Evolutionary conservation across 2,797 vertebrate species (phyloP).

Genomic region (Sebastes hubbsi): DNA sequence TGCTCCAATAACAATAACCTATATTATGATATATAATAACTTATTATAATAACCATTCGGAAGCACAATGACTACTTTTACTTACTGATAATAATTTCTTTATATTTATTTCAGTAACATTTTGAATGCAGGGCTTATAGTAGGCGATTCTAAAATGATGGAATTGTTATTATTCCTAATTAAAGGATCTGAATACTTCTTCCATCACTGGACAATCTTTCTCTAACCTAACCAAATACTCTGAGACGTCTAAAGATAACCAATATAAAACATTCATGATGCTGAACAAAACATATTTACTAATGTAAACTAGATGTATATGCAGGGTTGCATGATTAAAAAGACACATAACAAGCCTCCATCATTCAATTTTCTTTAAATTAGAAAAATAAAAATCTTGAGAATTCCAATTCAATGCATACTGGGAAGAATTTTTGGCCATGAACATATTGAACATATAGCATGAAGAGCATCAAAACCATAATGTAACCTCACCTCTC

Average conservation of each 20-base stretch:
- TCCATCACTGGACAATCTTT: not conserved
- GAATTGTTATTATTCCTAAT: no score
- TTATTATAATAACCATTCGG: not conserved
- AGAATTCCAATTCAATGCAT: not conserved
- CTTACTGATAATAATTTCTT: not conserved
- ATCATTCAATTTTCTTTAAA: not conserved
- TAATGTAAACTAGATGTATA: not conserved
- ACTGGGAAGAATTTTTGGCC: not conserved
- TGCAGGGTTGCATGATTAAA: not conserved
- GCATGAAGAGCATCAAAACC: not conserved
- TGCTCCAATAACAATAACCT: not conserved
- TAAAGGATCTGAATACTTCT: not conserved
- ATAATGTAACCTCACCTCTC: not conserved
- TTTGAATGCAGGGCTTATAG: no score
- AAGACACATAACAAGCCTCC: not conserved
- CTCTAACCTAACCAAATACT: not conserved
- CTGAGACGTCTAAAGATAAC: not conserved
- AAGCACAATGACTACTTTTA: not conserved
- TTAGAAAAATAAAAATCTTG: no score
- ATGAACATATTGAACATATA: not conserved
- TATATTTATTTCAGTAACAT: no score
- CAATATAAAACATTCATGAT: not conserved
- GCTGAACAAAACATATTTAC: not conserved
- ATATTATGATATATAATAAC: not conserved
- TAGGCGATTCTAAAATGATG: no score